Conservation (phyloP, 2,113 vertebrate species). For the Amphiprion percula region DNA sequence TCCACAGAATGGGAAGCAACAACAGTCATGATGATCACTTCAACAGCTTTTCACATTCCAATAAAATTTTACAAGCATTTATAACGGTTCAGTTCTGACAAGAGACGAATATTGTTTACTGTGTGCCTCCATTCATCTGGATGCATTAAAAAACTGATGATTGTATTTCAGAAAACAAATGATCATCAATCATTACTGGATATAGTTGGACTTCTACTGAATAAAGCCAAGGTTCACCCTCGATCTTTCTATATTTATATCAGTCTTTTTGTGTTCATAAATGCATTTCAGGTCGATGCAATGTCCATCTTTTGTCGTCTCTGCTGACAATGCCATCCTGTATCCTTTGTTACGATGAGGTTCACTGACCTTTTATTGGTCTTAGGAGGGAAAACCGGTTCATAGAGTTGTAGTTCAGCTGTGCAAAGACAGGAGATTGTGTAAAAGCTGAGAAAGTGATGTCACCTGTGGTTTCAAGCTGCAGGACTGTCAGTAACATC, state of each 20-base stretch:
- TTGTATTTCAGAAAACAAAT: slow-evolving; percentile 45
- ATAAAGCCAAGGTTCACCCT: not conserved
- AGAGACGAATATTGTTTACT: not conserved
- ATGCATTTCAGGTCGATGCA: no score
- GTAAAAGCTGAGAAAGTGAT: no score
- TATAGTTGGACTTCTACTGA: not conserved
- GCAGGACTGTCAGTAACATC: no score
- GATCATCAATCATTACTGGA: slow-evolving; percentile 7
- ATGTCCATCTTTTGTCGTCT: not conserved
- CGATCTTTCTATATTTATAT: not conserved
- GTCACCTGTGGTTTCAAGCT: no score
- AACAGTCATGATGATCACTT: not conserved
- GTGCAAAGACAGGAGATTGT: no score
- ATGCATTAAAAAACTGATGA: slow-evolving; percentile 4
- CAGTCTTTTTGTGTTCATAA: not conserved
- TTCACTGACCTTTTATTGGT: no score
- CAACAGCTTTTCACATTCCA: not conserved
- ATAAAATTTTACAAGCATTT: not conserved
- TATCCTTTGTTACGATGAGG: not conserved
- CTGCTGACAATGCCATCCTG: not conserved
- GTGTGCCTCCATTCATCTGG: slow-evolving; percentile 1
- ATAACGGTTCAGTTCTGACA: not conserved
- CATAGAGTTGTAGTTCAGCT: no score
- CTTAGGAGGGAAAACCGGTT: no score
- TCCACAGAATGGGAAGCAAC: not conserved